A percentile compares a stretch with the other conserved stretches of the same genome.
Evolutionary conservation across 2,113 vertebrate genomes (phyloP).

Genomic region (Anser brachyrhynchus): DNA sequence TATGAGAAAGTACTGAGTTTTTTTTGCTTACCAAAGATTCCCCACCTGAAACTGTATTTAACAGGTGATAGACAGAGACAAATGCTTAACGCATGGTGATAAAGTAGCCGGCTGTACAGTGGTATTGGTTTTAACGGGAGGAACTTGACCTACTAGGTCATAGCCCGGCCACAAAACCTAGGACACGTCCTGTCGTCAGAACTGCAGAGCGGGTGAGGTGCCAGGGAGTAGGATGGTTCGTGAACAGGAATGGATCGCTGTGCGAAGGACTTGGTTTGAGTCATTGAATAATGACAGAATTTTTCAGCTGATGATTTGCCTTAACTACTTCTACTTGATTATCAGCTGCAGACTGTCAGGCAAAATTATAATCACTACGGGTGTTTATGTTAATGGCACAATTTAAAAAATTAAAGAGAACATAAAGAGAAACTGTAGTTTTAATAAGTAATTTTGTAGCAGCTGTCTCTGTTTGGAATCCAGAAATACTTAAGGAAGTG

Average conservation of each 20-base stretch:
- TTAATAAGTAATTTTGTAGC: neutral
- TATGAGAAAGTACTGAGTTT: accelerated
- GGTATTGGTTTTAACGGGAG: neutral
- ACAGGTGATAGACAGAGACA: neutral
- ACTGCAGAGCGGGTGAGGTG: accelerated
- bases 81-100: neutral
- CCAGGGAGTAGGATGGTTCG: neutral
- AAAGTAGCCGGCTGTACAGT: neutral
- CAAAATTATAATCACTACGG: neutral
- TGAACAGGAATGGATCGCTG: accelerated
- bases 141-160: neutral
- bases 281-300: neutral
- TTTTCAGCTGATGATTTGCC: neutral
- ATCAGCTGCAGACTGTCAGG: neutral
- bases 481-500: neutral
- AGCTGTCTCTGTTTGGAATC: neutral
- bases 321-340: neutral
- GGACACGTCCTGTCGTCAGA: neutral
- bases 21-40: neutral
- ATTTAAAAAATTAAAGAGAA: neutral
- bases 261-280: accelerated
- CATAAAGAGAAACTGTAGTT: neutral
- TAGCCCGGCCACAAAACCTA: neutral
- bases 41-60: neutral
- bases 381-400: neutral